Base-by-base conservation (phyloP, 2,113 vertebrate genomes). In the Euleptes europaea region DNA sequence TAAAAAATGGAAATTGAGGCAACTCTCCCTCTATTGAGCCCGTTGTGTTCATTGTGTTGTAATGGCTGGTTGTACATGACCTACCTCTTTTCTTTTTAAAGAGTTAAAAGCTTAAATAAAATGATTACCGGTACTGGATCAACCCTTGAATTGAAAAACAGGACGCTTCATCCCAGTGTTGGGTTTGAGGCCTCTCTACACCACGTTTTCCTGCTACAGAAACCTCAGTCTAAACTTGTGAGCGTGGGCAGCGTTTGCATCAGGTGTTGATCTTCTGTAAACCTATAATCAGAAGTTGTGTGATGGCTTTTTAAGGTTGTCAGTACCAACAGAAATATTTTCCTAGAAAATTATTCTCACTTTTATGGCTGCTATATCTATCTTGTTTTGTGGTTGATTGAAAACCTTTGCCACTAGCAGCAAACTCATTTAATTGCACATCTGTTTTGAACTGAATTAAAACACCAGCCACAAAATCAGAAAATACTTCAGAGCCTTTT, bases 401-500 rank as follows among this genome's bases (percentile, higher is more conserved):
- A 33, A 49, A 35, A 17, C 17, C 38, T 31, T 65, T 71, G 51
- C 33, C 26, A 7, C 40, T 19, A 71, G 11, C 23, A 51, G 21
- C 33, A 19, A 5, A 26, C 44, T 70, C 31, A 51, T 49, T 60
- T 67, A 67, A 79, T 80, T 66, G 7, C 49, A 51, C 44, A 28
- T 49, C 11, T 49, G 15, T 31, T 38, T 57, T 38, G 35, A 35
- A 63, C 49, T n/a, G 44, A 21, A 54, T 54, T 54, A 67, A 80
- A 67, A 80, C 42, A 33, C 12, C 11, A 33, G 6, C 21, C 35
- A 38, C 28, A 11, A 33, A 81, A 51, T 87, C 33, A 57, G 12
- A 85, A 88, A 38, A 70, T 42, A n/a, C 26, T 38, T 12, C 13
- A 31, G 70, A 71, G 13, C n/a, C n/a, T 33, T 84, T 81, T 84